These are phyloP conservation scores for Caiman crocodilus DNA, from an alignment of 2,797 vertebrate species.

Conservation along the genomic window DNA sequence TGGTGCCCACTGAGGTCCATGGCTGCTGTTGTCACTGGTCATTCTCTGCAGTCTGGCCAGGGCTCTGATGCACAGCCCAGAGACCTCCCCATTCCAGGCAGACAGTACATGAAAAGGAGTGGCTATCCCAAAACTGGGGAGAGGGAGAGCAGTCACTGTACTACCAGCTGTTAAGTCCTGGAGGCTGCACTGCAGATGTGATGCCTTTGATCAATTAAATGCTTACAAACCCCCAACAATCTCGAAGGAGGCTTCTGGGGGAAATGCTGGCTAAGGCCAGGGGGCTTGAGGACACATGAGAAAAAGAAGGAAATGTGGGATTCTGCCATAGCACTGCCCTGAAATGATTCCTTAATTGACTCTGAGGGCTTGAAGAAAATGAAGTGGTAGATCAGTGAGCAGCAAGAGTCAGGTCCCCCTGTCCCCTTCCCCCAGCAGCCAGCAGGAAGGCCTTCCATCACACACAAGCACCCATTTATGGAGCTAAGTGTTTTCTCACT, in stretches of 20 bases:
- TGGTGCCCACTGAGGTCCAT: neutral
- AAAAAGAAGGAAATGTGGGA: neutral
- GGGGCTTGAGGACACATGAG: neutral
- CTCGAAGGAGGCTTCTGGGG: neutral
- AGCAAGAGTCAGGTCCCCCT: neutral
- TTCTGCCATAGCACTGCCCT: neutral
- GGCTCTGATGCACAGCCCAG: neutral
- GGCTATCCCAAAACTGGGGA: neutral
- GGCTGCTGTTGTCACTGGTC: neutral
- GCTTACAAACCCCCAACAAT: neutral
- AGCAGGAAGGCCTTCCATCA: neutral
- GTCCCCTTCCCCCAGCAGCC: neutral
- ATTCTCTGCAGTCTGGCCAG: neutral
- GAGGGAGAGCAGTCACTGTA: neutral
- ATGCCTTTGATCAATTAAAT: neutral
- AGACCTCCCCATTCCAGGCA: neutral
- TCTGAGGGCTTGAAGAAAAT: neutral
- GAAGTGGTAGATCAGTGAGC: neutral
- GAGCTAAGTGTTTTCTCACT: conserved; percentile 69
- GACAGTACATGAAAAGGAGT: neutral
- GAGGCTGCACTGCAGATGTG: neutral
- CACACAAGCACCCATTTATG: neutral
- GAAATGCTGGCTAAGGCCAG: neutral
- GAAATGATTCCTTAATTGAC: neutral
- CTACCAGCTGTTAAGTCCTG: neutral